phyloP scores from a whole-genome alignment of 1,140 invertebrate genomes.

The Trissolcus basalis region DNA sequence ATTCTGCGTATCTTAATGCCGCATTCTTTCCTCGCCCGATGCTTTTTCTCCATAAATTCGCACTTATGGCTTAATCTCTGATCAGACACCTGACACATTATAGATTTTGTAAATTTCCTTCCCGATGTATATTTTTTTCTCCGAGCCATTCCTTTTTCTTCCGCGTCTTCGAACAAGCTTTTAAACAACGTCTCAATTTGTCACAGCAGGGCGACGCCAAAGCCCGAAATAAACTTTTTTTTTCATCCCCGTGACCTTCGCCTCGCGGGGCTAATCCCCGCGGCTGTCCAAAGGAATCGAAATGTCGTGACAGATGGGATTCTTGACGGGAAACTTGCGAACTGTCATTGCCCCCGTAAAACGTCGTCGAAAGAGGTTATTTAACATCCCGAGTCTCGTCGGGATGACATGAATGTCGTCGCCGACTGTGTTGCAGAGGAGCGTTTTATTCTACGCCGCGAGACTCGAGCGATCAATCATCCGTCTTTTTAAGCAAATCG shows the following conservation, averaged over 20 bases:
- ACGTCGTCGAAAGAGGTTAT: conserved; percentile 47
- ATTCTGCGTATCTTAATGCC: conserved; percentile 38
- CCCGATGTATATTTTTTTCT: neutral
- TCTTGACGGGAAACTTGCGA: conserved; percentile 47
- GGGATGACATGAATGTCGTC: conserved; percentile 45
- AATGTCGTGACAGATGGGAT: conserved; percentile 50
- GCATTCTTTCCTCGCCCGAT: conserved; percentile 34
- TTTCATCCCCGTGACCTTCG: conserved; percentile 18
- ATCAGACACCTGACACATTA: no score
- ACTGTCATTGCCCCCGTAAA: conserved; percentile 54
- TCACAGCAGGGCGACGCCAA: no score
- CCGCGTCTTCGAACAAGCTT: neutral
- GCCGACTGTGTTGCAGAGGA: conserved; percentile 33
- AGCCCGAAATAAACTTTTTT: neutral
- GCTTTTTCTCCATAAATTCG: conserved; percentile 16
- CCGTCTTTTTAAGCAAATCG: conserved; percentile 25
- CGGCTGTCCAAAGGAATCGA: conserved; percentile 53
- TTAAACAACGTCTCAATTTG: neutral
- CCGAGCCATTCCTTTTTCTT: neutral
- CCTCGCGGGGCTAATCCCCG: conserved; percentile 37
- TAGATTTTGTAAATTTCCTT: no score
- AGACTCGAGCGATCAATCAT: conserved; percentile 56
- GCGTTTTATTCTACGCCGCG: conserved; percentile 37
- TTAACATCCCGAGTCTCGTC: conserved; percentile 44
- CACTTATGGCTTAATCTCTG: conserved; percentile 4